Evolutionary conservation across 92 coral and sea anemone genomes (phyloP), one percentile per base, ranked within the genome.

Genomic region (Epizoanthus stellaris): DNA sequence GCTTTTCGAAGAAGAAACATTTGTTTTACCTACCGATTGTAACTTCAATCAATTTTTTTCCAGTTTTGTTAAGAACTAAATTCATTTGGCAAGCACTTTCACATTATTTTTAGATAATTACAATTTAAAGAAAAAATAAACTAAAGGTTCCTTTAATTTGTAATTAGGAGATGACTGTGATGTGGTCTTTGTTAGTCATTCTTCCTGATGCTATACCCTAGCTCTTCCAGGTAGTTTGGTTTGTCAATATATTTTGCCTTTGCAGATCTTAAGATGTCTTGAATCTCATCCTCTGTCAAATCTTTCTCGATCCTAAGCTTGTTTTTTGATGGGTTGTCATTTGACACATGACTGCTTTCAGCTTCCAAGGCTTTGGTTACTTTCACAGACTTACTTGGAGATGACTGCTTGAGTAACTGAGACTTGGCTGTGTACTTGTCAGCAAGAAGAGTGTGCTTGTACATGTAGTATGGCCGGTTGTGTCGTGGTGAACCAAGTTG

Each of bases 201-300:
- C 71, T 82, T 82, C 17, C 82, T 69, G 6, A 63, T 63, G 20
- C 66, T 70, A 74, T 84, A 85, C 10, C 94, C 95, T 64, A 82
- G 67, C 67, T 94, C 94, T 80, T 90, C 88, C 5, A 90, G 70
- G 85, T 75, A 94, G 70, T 92, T 92, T 86, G 94, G 88, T 58
- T 84, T 92, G 49, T 94, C 91, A 30, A 94, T 85, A 45, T 94
- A 94, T 84, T 90, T 94, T 21, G 88, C 89, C 84, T 88, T 92
- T 34, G 98, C 95, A 74, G 89, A 89, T 20, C 90, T 86, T 36
- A 94, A 57, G 11, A 94, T 87, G 60, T 94, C 94, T 65, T 92
- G 95, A 25, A 94, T 94, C 69, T 94, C 98, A 77, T 94, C 98
- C 40, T 88, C 93, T 47, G 94, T 87, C 67, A 94, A 86, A 61